A percentile compares a stretch with the other conserved stretches of the same genome.
These are phyloP conservation scores for Cynoglossus semilaevis DNA, from an alignment of 2,113 vertebrate genomes.

Conservation along the genomic window DNA sequence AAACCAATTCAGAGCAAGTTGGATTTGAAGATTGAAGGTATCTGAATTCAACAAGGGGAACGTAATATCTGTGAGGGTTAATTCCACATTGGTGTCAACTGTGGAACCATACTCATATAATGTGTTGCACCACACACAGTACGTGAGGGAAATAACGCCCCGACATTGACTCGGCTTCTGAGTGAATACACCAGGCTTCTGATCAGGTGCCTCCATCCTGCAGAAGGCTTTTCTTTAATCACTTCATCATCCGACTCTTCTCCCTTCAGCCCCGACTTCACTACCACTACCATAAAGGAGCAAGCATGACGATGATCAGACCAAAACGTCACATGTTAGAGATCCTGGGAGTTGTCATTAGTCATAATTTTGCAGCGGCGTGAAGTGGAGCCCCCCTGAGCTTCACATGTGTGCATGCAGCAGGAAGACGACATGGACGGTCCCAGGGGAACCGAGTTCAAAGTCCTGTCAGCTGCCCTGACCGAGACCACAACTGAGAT, in stretches of 20 bases:
- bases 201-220: constrained; percentile 25
- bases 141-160: constrained; percentile 19
- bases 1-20: constrained; percentile 25
- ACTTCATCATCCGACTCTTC: not conserved
- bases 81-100: not conserved
- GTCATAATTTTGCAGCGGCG: constrained; percentile 44
- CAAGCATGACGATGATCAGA: too few species aligned
- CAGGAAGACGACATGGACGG: constrained; percentile 19
- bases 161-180: not conserved
- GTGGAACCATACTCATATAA: constrained; percentile 18
- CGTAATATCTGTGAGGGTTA: constrained; percentile 3
- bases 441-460: constrained; percentile 42
- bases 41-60: constrained; percentile 21
- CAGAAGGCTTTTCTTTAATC: constrained; percentile 24
- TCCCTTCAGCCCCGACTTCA: too few species aligned
- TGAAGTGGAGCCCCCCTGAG: constrained; percentile 16
- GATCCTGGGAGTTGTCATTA: constrained; percentile 33
- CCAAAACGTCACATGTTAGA: constrained; percentile 28
- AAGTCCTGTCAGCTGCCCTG: constrained; percentile 22
- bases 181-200: constrained; percentile 12
- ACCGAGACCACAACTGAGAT: constrained; percentile 14
- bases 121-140: not conserved
- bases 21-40: constrained; percentile 19
- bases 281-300: too few species aligned
- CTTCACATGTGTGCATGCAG: constrained; percentile 7